Base-by-base conservation (phyloP, 2,113 vertebrate genomes). In the Murina feae region DNA sequence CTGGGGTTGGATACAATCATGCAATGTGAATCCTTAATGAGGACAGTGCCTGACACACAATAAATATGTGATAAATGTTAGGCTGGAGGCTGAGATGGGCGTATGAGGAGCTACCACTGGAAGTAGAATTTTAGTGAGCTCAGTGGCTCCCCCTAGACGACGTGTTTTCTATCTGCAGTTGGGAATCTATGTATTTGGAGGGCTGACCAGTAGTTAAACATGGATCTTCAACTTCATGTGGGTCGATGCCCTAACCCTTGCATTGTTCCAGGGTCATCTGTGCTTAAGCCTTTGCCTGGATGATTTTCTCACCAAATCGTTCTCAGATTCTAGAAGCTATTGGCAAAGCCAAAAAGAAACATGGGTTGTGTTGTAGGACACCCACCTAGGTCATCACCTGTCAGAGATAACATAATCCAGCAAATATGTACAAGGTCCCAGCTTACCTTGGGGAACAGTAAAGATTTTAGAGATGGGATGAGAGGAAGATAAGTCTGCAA, bases 291-390 rank as follows among this genome's bases (percentile, higher is more conserved):
- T 91, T 58, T 69, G 37, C 25, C 75, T 89, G 18, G 14, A 60
- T 21, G 78, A 18, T 53, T 93, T 86, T 74, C 71, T 80, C 23
- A 51, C 7, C 53, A 90, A 32, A 49, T 35, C 42, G 18, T 63
- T 85, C 58, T 91, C 79, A 91, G 39, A 55, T 82, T 93, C 55
- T 79, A 92, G 60, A 65, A 83, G 17, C 63, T 90, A 23, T 35
- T 85, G 72, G 42, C 7, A 86, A 92, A 25, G 12, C 17, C 39
- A 55, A 55, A 21, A 75, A 32, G 47, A 51, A 88, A 35, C 32
- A 4, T 66, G 53, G 63, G 30, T 65, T 69, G 11, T 47, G n/a
- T 74, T 63, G 16, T 25, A 18, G 51, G 39, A 95, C 44, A 32
- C 9, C 9, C 58, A 10, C 28, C 58, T 60, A 28, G 23, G 10